phyloP scores from a whole-genome alignment of 2,113 vertebrate genomes.

The Varanus komodoensis region DNA sequence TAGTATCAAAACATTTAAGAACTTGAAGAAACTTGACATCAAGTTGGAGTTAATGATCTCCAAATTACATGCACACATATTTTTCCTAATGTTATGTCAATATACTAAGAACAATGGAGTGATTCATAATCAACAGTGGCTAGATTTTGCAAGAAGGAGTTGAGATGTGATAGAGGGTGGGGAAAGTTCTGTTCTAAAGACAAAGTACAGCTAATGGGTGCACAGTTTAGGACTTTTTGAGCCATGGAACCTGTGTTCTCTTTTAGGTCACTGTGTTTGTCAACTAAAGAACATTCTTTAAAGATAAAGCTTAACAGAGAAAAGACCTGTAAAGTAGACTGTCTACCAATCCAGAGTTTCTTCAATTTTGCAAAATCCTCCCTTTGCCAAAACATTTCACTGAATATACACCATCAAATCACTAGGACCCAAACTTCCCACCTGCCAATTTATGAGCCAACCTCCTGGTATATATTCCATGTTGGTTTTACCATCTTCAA shows the following conservation, averaged over 20 bases:
- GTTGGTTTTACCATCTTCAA: neutral
- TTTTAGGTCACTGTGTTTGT: neutral
- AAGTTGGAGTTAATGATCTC: conserved; percentile 36
- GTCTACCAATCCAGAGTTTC: neutral
- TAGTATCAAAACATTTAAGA: conserved; percentile 32
- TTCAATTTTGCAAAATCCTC: neutral
- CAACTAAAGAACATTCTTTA: neutral
- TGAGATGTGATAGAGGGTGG: neutral
- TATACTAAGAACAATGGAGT: neutral
- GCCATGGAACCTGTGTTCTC: neutral
- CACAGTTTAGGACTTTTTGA: conserved; percentile 12
- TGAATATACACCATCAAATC: neutral
- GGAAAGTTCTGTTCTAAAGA: conserved; percentile 32
- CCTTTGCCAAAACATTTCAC: neutral
- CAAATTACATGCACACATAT: conserved; percentile 8
- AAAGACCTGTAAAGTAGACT: neutral
- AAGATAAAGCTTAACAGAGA: neutral
- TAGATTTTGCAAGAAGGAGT: conserved; percentile 2
- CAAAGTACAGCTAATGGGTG: conserved; percentile 9
- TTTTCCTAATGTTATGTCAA: conserved; percentile 32
- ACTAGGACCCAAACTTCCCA: neutral
- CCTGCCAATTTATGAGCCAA: neutral
- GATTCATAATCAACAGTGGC: neutral
- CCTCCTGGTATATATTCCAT: neutral
- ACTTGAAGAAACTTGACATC: conserved; percentile 50